These are phyloP conservation scores for Drepana falcataria DNA, from an alignment of 2,888 invertebrate species.

Conservation along the genomic window DNA sequence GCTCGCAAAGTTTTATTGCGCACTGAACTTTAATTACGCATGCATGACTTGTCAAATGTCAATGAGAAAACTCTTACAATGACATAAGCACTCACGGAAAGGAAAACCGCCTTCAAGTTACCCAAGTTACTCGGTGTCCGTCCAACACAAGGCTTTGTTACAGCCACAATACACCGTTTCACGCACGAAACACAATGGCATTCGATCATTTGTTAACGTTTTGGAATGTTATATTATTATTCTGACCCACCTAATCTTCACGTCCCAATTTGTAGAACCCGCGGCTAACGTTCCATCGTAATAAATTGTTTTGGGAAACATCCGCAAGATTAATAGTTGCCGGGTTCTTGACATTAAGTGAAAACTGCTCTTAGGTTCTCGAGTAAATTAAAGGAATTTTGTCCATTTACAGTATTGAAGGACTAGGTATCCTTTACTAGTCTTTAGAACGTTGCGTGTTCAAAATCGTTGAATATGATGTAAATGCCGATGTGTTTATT, in stretches of 20 bases:
- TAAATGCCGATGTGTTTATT: too few relatives aligned
- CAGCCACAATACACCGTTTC: constrained; percentile 19
- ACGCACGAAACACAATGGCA: constrained; percentile 22
- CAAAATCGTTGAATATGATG: too few relatives aligned
- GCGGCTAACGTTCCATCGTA: constrained; percentile 48
- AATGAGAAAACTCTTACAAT: background rate
- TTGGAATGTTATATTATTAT: constrained; percentile 35
- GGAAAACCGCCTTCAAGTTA: background rate
- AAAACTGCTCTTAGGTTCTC: constrained; percentile 48
- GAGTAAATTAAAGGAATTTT: constrained; percentile 38
- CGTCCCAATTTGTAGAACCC: constrained; percentile 52
- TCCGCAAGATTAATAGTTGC: constrained; percentile 68
- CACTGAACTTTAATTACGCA: constrained; percentile 53
- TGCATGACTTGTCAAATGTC: constrained; percentile 44
- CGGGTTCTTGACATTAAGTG: constrained; percentile 55
- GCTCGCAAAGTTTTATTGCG: constrained; percentile 26
- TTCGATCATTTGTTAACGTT: constrained; percentile 46
- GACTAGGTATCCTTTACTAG: too few relatives aligned
- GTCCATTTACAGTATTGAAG: constrained; percentile 23
- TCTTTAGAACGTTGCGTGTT: too few relatives aligned
- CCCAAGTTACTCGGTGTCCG: constrained; percentile 15
- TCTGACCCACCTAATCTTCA: constrained; percentile 52
- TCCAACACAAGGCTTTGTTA: constrained; percentile 18
- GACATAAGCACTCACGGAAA: constrained; percentile 1
- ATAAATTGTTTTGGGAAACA: constrained; percentile 71